Evolutionary conservation across 2,888 invertebrate genomes (phyloP), one percentile per base, ranked within the genome.

Genomic region (Arrhopalites spinosus): DNA sequence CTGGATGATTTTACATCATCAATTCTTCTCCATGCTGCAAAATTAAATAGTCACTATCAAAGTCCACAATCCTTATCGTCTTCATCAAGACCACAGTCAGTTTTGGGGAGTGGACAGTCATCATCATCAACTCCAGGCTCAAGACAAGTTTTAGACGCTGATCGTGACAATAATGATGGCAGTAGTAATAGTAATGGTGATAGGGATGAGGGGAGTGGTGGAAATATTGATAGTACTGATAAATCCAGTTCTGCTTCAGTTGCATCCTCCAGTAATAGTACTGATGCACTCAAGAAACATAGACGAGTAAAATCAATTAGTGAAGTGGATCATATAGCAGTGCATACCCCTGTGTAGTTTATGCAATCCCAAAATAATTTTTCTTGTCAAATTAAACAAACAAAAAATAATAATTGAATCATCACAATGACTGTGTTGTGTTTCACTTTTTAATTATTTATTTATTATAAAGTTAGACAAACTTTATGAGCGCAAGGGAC

Each of bases 241-340:
- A 53, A 53, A 30, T 27, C 47, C 27, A 15, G 20, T n/a, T 45
- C 45, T 27, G 47, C 17, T 2, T 45, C 68, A n/a, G 68, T 11
- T 20, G 5, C 45, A 11, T 64, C 64, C 17, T 29, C 29, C 29
- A 63, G 8, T 27, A 45, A 17, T 20, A 63, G 63, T 20, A 27
- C 68, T 3, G 68, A 69, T 20, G n/a, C 25, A 17, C 25, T 66
- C 27, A 53, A 74, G 56, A 47, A 84, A 85, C 85, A 85, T 78
- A 86, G 91, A 23, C 87, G 91, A 17, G 91, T 91, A 47, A 90
- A 91, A 83, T 91, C 91, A 83, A 92, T 92, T 81, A 91, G 92
- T 2, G 92, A 92, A 85, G 45, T 92, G 83, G 91, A 92, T 84
- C 89, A 89, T 20, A 85, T 87, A 64, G 86, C 87, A 50, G 85